A percentile compares a stretch with the other conserved stretches of the same genome.
phyloP scores from a whole-genome alignment of 2,888 invertebrate species.

The Lithophane ornitopus region DNA sequence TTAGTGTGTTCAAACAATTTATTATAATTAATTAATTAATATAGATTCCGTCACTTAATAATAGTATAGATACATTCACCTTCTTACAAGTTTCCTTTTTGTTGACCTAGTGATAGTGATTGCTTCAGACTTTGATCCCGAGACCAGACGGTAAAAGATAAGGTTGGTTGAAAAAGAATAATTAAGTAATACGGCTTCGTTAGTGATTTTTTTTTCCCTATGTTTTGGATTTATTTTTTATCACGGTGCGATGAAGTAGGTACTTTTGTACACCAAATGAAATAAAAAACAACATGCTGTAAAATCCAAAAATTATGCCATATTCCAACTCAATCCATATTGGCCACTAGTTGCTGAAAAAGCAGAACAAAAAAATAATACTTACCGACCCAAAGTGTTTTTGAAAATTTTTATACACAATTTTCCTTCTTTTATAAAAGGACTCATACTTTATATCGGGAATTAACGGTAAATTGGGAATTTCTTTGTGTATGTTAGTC shows the following conservation, averaged over 20 bases:
- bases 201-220: neutral
- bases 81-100: neutral
- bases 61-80: constrained; percentile 8
- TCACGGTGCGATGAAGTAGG: neutral
- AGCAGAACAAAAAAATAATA: neutral
- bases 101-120: constrained; percentile 1
- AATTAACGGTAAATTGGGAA: constrained; percentile 5
- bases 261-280: neutral
- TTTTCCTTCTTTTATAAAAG: neutral
- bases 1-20: neutral
- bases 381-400: neutral
- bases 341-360: neutral
- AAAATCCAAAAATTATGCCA: neutral
- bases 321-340: neutral
- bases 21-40: neutral
- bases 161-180: neutral
- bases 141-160: constrained; percentile 6
- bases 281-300: neutral
- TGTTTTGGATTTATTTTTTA: neutral
- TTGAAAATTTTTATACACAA: neutral
- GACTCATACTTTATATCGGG: neutral
- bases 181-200: neutral
- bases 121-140: constrained; percentile 9
- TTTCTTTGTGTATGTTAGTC: constrained; percentile 18
- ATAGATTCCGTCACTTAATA: neutral